Evolutionary conservation across 2,113 vertebrate genomes (phyloP), one percentile per base, ranked within the genome.

Genomic region (Ginglymostoma cirratum): DNA sequence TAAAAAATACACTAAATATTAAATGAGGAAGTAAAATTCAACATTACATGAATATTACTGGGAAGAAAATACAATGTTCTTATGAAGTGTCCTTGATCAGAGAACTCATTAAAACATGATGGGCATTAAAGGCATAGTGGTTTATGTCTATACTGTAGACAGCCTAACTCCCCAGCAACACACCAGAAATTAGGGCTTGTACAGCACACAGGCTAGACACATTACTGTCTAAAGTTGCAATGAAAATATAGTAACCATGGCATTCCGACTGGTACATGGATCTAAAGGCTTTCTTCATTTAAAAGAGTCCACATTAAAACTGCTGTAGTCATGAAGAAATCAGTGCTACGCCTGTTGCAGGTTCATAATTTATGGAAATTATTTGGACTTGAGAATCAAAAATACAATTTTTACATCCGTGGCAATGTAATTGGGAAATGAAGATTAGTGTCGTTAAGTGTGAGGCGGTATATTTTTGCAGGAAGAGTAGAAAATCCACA

Each of bases 1-100:
- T 92, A 92, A 92, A 92, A 92, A 92, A 92, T 90, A 65, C 34
- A 92, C 52, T 92, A 92, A 92, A 92, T 92, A 92, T 92, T 92
- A 66, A 38, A 92, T 92, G 55, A 92, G 55, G 55, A 66, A 92
- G 55, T 66, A 61, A 66, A 61, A n/a, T 30, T 92, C 55, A 92
- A 66, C 27, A 92, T 92, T 66, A 21, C 12, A 66, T 92, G 55
- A 66, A 92, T 92, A 66, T 61, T 38, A 92, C 55, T 38, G 61
- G 55, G 6, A 5, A 92, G 5, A 92, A 65, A 66, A 38, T 66
- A 65, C 30, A 19, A 17, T 92, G 86, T 52, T 89, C 10, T 30
- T 89, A 61, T 55, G 72, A 78, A 61, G 48, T 90, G 87, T 1
- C 27, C 24, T 34, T 90, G 55, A 66, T 19, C 55, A 21, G 17